phyloP scores from a whole-genome alignment of 2,113 vertebrate species.

The Alaudala cheleensis region DNA sequence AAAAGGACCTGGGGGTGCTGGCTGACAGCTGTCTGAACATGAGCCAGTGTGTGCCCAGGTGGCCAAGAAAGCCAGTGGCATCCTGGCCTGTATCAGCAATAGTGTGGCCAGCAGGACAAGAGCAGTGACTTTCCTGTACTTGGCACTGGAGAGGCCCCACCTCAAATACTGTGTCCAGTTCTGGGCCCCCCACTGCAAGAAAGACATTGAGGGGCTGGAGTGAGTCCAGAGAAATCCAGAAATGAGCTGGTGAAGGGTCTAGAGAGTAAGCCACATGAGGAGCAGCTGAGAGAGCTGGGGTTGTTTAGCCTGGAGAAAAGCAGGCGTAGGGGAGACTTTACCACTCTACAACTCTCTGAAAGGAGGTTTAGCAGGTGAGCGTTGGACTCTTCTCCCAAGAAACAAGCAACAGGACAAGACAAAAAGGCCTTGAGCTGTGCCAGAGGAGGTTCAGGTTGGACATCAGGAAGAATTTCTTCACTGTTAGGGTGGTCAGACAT shows the following conservation, averaged over 20 bases:
- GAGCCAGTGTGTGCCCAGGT: neutral
- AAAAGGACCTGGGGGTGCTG: neutral
- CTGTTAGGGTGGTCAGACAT: neutral
- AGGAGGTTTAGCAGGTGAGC: neutral
- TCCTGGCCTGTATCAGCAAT: neutral
- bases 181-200: neutral
- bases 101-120: neutral
- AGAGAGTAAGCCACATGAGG: neutral
- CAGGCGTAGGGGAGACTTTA: neutral
- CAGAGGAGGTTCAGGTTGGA: neutral
- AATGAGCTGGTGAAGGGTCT: neutral
- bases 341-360: neutral
- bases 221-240: neutral
- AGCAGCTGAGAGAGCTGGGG: neutral
- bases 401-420: neutral
- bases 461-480: neutral
- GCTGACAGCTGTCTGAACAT: neutral
- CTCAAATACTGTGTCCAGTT: rapidly evolving
- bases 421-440: neutral
- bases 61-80: neutral
- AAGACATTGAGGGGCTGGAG: neutral
- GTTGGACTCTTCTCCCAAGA: neutral
- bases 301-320: neutral
- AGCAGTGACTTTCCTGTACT: neutral
- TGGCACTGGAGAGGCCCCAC: neutral